Percentiles rank a stretch among this genome's conserved stretches.
Conservation (phyloP, 1,140 invertebrate genomes). For the Drosophila littoralis region DNA sequence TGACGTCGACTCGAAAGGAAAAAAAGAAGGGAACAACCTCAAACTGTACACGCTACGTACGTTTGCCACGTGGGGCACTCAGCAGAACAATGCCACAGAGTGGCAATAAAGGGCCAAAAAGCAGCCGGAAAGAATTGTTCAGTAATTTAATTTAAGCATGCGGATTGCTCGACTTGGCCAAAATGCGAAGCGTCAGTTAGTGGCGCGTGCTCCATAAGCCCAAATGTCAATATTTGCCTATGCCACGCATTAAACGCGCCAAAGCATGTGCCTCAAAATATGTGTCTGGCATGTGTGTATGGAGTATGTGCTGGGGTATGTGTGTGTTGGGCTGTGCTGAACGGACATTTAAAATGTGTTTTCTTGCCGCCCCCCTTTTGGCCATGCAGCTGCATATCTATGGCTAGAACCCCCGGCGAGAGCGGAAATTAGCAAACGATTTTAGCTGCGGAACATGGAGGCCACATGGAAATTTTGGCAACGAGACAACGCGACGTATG, state of each 20-base stretch:
- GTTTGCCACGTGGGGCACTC: slow-evolving; percentile 63
- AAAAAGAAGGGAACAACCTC: slow-evolving; percentile 32
- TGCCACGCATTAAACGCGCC: slow-evolving; percentile 64
- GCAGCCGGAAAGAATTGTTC: slow-evolving; percentile 79
- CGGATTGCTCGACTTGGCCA: slow-evolving; percentile 24
- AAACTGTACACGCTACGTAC: slow-evolving; percentile 58
- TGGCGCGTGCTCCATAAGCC: slow-evolving; percentile 76
- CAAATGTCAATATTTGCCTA: slow-evolving; percentile 80
- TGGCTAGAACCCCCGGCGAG: slow-evolving; percentile 52
- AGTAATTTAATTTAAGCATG: slow-evolving; percentile 79
- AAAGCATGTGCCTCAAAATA: slow-evolving; percentile 62
- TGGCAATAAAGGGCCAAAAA: slow-evolving; percentile 43
- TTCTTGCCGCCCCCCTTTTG: slow-evolving; percentile 26
- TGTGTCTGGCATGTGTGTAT: neutral
- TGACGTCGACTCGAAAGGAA: neutral
- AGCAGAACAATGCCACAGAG: slow-evolving; percentile 46
- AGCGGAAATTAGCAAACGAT: slow-evolving; percentile 81
- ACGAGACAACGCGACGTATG: slow-evolving; percentile 56
- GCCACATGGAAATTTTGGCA: slow-evolving; percentile 8
- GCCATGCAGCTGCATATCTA: slow-evolving; percentile 49
- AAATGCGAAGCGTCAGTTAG: slow-evolving; percentile 59
- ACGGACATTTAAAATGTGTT: slow-evolving; percentile 65
- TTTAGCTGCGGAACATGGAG: slow-evolving; percentile 38
- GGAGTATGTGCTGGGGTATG: neutral
- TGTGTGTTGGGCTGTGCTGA: slow-evolving; percentile 21